Evolutionary conservation across 2,797 vertebrate genomes (phyloP).

Genomic region (Brachymystax lenok): DNA sequence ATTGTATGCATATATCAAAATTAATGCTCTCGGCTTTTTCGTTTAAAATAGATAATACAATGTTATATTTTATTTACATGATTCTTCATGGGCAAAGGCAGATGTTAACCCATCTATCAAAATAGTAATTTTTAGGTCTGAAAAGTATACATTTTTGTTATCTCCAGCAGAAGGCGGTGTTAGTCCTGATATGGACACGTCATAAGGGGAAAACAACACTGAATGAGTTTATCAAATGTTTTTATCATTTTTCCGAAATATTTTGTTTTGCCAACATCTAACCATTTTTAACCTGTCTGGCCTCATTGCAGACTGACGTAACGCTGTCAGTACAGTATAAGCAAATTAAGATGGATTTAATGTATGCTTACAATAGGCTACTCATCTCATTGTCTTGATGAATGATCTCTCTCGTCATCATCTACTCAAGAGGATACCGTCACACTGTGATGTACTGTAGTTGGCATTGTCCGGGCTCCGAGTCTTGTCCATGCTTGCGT

Average conservation of each 20-base stretch:
- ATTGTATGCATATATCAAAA: too few species aligned
- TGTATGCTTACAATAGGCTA: too few species aligned
- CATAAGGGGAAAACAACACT: neutral
- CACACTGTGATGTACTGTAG: neutral
- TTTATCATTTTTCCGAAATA: neutral
- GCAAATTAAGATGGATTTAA: too few species aligned
- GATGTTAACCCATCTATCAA: neutral
- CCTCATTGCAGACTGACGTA: neutral
- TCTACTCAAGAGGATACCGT: neutral
- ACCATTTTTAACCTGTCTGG: neutral
- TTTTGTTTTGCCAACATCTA: neutral
- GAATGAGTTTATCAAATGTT: neutral
- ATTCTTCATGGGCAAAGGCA: neutral
- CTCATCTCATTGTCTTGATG: neutral
- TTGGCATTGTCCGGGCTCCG: neutral
- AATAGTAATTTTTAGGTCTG: neutral
- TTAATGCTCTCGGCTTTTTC: neutral
- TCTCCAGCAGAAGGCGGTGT: constrained; percentile 30
- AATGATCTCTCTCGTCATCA: neutral
- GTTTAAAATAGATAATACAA: neutral
- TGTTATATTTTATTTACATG: neutral
- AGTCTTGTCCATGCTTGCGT: constrained; percentile 12
- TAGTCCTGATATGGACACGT: neutral
- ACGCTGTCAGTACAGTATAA: too few species aligned
- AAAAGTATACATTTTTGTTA: neutral